A percentile compares a stretch with the other conserved stretches of the same genome.
Evolutionary conservation across 1,140 invertebrate species (phyloP).

Genomic region (Elymnias hypermnestra): DNA sequence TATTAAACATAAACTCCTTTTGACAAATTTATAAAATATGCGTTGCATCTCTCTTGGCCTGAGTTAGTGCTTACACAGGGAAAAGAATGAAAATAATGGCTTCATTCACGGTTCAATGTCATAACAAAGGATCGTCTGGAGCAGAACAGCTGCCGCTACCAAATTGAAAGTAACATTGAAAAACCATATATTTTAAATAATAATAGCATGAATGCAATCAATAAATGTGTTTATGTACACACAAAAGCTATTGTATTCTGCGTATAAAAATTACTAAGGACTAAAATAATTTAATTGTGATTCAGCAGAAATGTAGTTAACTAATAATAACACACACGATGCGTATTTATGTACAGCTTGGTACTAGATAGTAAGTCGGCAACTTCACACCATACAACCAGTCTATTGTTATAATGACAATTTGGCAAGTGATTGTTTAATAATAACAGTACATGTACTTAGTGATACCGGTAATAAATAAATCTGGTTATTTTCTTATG

Average conservation of each 20-base stretch:
- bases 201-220: too few species aligned
- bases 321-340: neutral
- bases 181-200: too few species aligned
- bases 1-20: too few species aligned
- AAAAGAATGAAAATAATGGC: constrained; percentile 45
- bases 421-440: neutral
- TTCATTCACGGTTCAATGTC: constrained; percentile 58
- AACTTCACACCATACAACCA: constrained; percentile 1
- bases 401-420: neutral
- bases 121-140: constrained; percentile 46
- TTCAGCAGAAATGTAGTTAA: neutral
- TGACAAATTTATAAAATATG: neutral
- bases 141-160: constrained; percentile 11
- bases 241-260: too few species aligned
- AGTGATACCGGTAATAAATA: too few species aligned
- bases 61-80: constrained; percentile 16
- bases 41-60: constrained; percentile 26
- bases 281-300: neutral
- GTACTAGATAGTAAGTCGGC: neutral
- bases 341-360: neutral
- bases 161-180: constrained; percentile 1
- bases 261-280: too few species aligned
- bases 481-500: too few species aligned
- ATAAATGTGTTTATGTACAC: too few species aligned
- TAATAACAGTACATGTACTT: neutral